Evolutionary conservation across 2,888 invertebrate species (phyloP), one percentile per base, ranked within the genome.

Genomic region (Macrosiphum euphorbiae): DNA sequence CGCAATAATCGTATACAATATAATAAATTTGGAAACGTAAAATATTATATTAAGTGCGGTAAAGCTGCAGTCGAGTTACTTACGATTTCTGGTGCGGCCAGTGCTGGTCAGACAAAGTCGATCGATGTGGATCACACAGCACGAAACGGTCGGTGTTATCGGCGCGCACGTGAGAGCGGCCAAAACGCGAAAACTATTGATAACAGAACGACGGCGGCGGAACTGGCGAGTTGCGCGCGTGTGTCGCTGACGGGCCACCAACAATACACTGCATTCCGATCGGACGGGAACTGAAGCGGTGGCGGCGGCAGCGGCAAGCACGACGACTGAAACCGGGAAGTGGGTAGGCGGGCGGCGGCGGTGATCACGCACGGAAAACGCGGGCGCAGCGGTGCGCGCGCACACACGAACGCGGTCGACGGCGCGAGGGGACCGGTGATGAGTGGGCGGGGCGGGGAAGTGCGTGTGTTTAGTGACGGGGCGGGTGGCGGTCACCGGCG

Each of bases 101-200:
- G 35, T 2, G 35, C 35, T 3, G 20, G 35, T 35, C 78, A 24
- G 35, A 61, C 8, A 35, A 20, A 35, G 35, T 20, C 78, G 20
- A 78, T 67, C 7, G 67, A 67, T 67, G n/a, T 67, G 16, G n/a
- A 67, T 35, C 78, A 3, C 78, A 35, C 78, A 20, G 20, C 35
- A 20, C 35, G 35, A 78, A 35, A 78, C 35, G 20, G 8, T 78
- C 78, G 78, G 78, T 41, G 78, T 78, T 41, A 61, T 16, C 35
- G 88, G 61, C 55, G 47, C 61, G 47, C 91, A 91, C 91, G 91
- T 91, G 85, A 91, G 58, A 91, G 58, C 86, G 41, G 26, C 35
- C 11, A 35, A 41, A 55, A 91, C 85, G 91, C 85, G 91, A 85
- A 58, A 84, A 85, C n/a, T 20, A 58, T 10, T 91, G 91, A 91